phyloP scores from a whole-genome alignment of 1,140 invertebrate genomes.

The Cephus cinctus region DNA sequence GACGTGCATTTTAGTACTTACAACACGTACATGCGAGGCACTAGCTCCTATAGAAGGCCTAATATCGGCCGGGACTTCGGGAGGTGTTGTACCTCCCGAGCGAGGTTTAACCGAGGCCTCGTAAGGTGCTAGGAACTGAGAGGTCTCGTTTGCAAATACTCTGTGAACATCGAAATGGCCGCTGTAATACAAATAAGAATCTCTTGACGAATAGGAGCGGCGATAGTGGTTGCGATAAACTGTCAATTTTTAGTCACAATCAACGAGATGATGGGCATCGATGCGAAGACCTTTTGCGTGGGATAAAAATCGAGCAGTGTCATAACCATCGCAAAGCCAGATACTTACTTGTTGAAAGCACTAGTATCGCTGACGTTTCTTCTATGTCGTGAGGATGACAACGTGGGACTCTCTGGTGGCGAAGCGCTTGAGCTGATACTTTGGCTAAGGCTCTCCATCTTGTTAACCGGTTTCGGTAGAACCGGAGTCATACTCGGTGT shows the following conservation, averaged over 20 bases:
- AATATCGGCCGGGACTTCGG: slow-evolving; percentile 46
- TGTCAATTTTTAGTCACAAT: too few species aligned
- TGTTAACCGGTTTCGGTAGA: slow-evolving; percentile 57
- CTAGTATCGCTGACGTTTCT: slow-evolving; percentile 86
- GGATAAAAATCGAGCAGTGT: too few species aligned
- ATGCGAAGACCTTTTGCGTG: not conserved
- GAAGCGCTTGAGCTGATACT: slow-evolving; percentile 50
- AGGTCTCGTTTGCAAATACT: slow-evolving; percentile 73
- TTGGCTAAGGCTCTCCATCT: slow-evolving; percentile 51
- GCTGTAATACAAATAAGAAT: slow-evolving; percentile 14
- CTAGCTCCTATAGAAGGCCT: slow-evolving; percentile 46
- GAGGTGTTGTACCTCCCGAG: slow-evolving; percentile 44
- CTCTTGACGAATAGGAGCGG: slow-evolving; percentile 7
- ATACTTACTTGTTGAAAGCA: slow-evolving; percentile 80
- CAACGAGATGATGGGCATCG: too few species aligned
- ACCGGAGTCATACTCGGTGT: slow-evolving; percentile 44
- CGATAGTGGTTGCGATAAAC: too few species aligned
- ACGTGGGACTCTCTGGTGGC: slow-evolving; percentile 49
- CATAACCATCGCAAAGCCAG: slow-evolving; percentile 17
- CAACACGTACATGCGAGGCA: slow-evolving; percentile 56
- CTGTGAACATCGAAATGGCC: slow-evolving; percentile 50
- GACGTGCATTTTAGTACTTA: slow-evolving; percentile 54
- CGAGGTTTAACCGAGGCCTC: slow-evolving; percentile 64
- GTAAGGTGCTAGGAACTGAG: slow-evolving; percentile 75
- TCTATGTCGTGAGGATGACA: slow-evolving; percentile 62